phyloP scores from a whole-genome alignment of 2,888 invertebrate genomes.

The Pseudococcus longispinus region DNA sequence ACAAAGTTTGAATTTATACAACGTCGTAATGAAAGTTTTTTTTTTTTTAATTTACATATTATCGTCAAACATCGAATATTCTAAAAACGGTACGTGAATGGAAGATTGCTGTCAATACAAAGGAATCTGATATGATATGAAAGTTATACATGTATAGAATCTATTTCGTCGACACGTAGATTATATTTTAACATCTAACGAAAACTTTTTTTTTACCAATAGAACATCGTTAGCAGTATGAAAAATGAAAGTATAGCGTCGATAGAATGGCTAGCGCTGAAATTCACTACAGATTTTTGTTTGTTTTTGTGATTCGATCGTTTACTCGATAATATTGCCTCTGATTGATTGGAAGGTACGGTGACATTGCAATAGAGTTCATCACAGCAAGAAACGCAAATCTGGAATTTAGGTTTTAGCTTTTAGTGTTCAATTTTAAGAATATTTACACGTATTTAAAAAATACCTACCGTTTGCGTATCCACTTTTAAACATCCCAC shows the following conservation, averaged over 20 bases:
- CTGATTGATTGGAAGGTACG: slow-evolving; percentile 69
- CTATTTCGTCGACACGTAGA: neutral
- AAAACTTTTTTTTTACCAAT: neutral
- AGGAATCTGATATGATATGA: slow-evolving; percentile 16
- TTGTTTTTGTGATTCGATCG: slow-evolving; percentile 51
- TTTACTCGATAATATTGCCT: slow-evolving; percentile 66
- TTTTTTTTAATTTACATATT: neutral
- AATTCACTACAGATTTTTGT: slow-evolving; percentile 25
- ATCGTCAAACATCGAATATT: neutral
- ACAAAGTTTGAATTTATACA: neutral
- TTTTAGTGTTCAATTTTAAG: neutral
- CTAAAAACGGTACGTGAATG: neutral
- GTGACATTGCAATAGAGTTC: slow-evolving; percentile 71
- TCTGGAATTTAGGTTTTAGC: slow-evolving; percentile 64
- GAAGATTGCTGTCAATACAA: neutral
- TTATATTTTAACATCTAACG: neutral
- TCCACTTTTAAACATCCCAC: slow-evolving; percentile 71
- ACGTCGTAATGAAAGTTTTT: slow-evolving; percentile 17
- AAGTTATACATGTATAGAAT: neutral
- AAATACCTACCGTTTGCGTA: slow-evolving; percentile 67
- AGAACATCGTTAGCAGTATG: neutral
- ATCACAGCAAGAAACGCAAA: slow-evolving; percentile 72
- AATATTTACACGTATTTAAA: neutral
- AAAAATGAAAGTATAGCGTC: neutral
- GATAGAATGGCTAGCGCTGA: neutral